phyloP scores from a whole-genome alignment of 2,888 invertebrate species.

The Drosophila subquinaria region DNA sequence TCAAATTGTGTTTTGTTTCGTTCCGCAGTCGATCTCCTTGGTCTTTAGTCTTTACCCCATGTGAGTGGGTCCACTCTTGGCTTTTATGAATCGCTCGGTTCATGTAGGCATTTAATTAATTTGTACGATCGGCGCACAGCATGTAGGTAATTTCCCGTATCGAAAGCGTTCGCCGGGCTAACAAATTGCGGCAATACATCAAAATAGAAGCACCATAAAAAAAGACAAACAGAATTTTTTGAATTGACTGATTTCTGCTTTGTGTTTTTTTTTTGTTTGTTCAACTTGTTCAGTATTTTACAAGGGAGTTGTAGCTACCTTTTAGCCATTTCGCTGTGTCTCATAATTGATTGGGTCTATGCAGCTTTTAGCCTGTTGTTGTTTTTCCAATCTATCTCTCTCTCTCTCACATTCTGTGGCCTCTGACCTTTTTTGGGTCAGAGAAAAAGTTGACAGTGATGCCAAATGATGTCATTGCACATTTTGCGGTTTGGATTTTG shows the following conservation, averaged over 20 bases:
- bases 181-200: conserved; percentile 77
- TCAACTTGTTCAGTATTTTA: conserved; percentile 32
- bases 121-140: conserved; percentile 75
- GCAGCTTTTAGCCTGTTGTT: conserved; percentile 57
- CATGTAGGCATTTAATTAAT: conserved; percentile 74
- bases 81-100: conserved; percentile 28
- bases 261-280: conserved; percentile 36
- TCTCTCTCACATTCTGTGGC: conserved; percentile 16
- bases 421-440: conserved; percentile 57
- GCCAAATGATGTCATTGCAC: conserved; percentile 78
- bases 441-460: conserved; percentile 72
- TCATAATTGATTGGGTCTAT: conserved; percentile 70
- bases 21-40: conserved; percentile 60
- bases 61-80: conserved; percentile 30
- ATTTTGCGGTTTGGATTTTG: conserved; percentile 54
- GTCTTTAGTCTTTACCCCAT: conserved; percentile 23
- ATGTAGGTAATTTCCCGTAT: conserved; percentile 76
- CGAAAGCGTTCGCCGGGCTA: conserved; percentile 62
- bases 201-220: conserved; percentile 49
- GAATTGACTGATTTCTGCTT: conserved; percentile 24
- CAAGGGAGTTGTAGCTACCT: conserved; percentile 57
- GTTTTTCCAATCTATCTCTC: conserved; percentile 10
- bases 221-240: conserved; percentile 16
- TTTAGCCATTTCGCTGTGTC: conserved; percentile 53
- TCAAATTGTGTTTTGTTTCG: conserved; percentile 59